Base-by-base conservation (phyloP, 2,797 vertebrate species). In the Acanthurus leucopareius region DNA sequence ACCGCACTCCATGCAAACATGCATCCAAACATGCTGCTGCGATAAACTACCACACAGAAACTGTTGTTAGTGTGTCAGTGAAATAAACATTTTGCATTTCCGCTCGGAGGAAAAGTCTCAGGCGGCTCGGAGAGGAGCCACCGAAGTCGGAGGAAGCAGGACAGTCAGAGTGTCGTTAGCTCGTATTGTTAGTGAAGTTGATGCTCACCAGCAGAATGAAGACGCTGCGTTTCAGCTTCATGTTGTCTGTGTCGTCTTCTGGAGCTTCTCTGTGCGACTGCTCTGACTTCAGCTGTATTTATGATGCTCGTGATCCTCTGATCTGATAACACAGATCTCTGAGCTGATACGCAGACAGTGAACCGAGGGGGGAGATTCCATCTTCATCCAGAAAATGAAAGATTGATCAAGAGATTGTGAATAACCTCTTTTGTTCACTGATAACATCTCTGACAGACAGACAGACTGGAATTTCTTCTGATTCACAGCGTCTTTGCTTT, bases 151-250 rank as follows among this genome's bases (percentile, higher is more conserved):
- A 38, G 8, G 38, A 38, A 38, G 38, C 38, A 40, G 3, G 38
- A 40, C 10, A 40, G 10, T 40, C 38, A 40, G 5, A 0, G 20
- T 28, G 7, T 72, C 14, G 2, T 56, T 5, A 3, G 4, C 5
- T 19, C 3, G 1, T 22, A 4, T 49, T 15, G 9, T 32, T 16
- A 48, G 28, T 66, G 40, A 62, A 64, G 48, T 3, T 2, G 22
- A 58, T 0, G 10, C 91, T 93, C 86, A 94, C 93, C 90, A 84
- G 73, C 54, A 78, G 64, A 57, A 25, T 40, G 25, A 51, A 61
- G 16, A 51, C 2, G 59, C n/a, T 0, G 66, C 4, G 57, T 72
- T 47, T 76, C 42, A 47, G 82, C 64, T 52, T 68, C 82, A 89
- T 90, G 76, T 17, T 8, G 63, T 66, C 22, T 4, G 0, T 4